Evolutionary conservation across 1,140 invertebrate genomes (phyloP), one percentile per base, ranked within the genome.

Genomic region (Bradynema listronoti): DNA sequence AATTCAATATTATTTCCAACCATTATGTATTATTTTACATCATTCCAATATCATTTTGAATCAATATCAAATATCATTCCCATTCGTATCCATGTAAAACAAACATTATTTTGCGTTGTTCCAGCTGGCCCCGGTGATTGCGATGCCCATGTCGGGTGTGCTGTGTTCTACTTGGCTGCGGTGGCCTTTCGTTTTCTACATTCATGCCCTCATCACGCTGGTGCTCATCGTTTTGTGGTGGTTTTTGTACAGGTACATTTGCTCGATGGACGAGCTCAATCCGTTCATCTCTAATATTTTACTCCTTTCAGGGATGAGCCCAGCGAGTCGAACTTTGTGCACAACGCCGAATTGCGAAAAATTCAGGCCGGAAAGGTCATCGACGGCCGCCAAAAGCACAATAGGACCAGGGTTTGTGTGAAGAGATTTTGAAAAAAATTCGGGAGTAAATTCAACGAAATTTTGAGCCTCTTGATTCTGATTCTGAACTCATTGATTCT

Each of bases 191-290:
- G 50, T 45, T 29, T 68, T 43, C 36, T 63, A 61, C 27, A 30
- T 68, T 22, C 67, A 71, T 57, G 55, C 66, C n/a, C 16, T 67
- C 19, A 7, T 68, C 11, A 71, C 66, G n/a, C 24, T 61, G 5
- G 27, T 68, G 4, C 51, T 71, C 4, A 42, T 68, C 22, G 22
- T 29, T 39, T 11, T 71, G 22, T 68, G 62, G 63, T 69, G 66
- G 66, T 33, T 66, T n/a, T 7, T 52, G 14, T 68, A 70, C 42
- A 60, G 58, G 56, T 58, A n/a, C 0, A 43, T 39, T 19, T 49
- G 11, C 11, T 49, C 11, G 46, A n/a, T 49, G 19, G n/a, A 42
- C 46, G 46, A n/a, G 11, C n/a, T 19, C n/a, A n/a, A n/a, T n/a
- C n/a, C n/a, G n/a, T n/a, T n/a, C n/a, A n/a, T n/a, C n/a, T n/a